These are phyloP conservation scores for Lasioglossum morio DNA, from an alignment of 2,888 invertebrate genomes.

Conservation along the genomic window DNA sequence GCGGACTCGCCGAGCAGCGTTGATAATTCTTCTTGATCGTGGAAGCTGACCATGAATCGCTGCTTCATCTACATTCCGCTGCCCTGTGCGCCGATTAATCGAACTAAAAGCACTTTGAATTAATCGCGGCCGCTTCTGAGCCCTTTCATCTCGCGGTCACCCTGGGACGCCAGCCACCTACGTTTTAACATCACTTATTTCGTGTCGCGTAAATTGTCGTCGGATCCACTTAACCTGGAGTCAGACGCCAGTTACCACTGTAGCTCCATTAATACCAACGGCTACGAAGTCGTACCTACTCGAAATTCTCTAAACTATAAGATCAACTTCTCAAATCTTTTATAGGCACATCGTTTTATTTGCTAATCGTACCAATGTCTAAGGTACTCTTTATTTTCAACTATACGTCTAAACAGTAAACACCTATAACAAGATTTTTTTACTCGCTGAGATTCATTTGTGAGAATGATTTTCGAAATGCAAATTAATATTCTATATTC, in stretches of 20 bases:
- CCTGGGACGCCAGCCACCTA: conserved; percentile 4
- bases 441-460: neutral
- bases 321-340: neutral
- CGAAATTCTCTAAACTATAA: neutral
- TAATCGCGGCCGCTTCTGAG: conserved; percentile 32
- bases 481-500: neutral
- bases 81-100: conserved; percentile 27
- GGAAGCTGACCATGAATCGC: conserved; percentile 16
- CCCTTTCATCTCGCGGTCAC: conserved; percentile 19
- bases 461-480: no score
- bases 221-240: conserved; percentile 22
- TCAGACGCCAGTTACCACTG: neutral
- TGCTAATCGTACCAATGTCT: no score
- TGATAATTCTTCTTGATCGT: conserved; percentile 19
- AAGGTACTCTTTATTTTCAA: no score
- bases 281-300: neutral
- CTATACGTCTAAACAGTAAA: no score
- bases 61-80: neutral
- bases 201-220: neutral
- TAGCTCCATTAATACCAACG: neutral
- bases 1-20: neutral
- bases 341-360: no score
- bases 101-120: conserved; percentile 37
- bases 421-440: no score
- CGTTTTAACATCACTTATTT: conserved; percentile 46